Percentiles rank a stretch among this genome's conserved stretches.
Conservation (phyloP, 2,797 vertebrate genomes). For the Falco berigora region DNA sequence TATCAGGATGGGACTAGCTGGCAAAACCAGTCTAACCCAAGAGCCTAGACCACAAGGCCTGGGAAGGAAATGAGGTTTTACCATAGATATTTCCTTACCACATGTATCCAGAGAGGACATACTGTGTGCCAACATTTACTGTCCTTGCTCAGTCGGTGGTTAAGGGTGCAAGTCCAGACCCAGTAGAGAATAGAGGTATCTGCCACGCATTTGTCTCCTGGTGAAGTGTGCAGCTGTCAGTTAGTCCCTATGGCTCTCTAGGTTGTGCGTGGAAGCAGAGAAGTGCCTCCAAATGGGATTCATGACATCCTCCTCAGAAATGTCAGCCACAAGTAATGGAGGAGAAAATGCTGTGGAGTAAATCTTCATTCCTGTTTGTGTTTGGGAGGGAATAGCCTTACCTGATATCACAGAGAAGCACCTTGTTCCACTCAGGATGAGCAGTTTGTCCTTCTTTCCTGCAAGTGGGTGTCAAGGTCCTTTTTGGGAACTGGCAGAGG, state of each 20-base stretch:
- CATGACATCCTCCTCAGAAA: not conserved
- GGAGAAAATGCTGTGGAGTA: not conserved
- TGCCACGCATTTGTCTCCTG: not conserved
- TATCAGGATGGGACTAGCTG: not conserved
- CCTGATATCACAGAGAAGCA: not conserved
- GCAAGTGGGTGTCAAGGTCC: not conserved
- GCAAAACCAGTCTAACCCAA: not conserved
- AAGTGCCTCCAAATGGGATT: not conserved
- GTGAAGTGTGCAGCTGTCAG: not conserved
- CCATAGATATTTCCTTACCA: not conserved
- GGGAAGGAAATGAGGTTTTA: not conserved
- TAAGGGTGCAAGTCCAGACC: not conserved
- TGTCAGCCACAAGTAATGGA: not conserved
- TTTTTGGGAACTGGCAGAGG: not conserved
- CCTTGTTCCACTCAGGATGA: not conserved
- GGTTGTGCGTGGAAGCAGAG: not conserved
- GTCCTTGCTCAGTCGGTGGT: accelerated
- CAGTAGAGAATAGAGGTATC: not conserved
- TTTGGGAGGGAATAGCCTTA: not conserved
- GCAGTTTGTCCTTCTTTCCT: not conserved
- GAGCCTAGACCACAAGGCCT: not conserved
- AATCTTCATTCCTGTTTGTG: not conserved
- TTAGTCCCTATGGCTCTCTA: not conserved
- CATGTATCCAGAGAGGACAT: not conserved
- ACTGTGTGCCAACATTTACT: not conserved